Evolutionary conservation across 2,888 invertebrate species (phyloP), one percentile per base, ranked within the genome.

Genomic region (Esperia sulphurella): DNA sequence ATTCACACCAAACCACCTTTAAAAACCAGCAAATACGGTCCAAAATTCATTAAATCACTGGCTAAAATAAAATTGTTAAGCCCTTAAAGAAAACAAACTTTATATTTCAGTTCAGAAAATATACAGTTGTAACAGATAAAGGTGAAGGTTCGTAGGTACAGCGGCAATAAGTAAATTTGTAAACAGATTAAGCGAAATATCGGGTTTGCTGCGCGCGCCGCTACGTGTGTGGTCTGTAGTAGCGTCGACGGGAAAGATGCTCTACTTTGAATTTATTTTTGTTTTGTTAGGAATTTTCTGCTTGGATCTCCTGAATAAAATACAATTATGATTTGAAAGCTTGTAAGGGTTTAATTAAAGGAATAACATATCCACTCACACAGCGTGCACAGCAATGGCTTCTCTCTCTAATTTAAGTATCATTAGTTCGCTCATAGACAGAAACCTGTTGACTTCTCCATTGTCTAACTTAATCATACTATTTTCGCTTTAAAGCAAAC

Each of bases 181-280:
- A 41, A 33, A 47, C 14, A 43, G 47, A 47, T 57, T 53, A 59
- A 58, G 57, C 54, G 54, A 59, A 63, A 58, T 58, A 54, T 54
- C 58, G 49, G 54, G 56, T 53, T 53, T 51, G 54, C 40, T 50
- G 46, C 57, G 59, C 54, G 54, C 59, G 55, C 56, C 38, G 13
- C 55, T 46, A 53, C 63, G 63, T 64, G 65, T 67, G 67, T 67
- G 67, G 66, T 66, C 66, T 40, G 44, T 43, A 8, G 49, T 50
- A 37, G 52, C 44, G 39, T 37, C 13, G 49, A 41, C 10, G 39
- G 44, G 57, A 55, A 62, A 49, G 56, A 49, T 61, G 58, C 64
- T 66, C 63, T 52, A 61, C 56, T 55, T 40, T 5, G 4, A n/a
- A 13, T 13, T 45, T 29, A 10, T 30, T 40, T 31, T 31, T 39